Evolutionary conservation across 2,888 invertebrate species (phyloP), one percentile per base, ranked within the genome.

Genomic region (Dyspetes luteomarginatus): DNA sequence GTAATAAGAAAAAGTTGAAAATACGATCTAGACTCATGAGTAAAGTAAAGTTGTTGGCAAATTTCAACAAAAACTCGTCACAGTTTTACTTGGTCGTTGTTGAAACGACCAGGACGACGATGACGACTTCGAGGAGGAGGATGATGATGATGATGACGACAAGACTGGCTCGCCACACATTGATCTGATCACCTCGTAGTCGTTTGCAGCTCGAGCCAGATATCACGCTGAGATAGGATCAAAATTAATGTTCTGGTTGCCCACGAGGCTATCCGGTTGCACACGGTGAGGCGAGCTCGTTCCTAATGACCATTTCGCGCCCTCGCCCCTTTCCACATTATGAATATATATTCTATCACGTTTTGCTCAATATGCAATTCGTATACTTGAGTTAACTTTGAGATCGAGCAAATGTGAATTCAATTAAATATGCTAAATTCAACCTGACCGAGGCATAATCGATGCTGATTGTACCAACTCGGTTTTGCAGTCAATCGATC

Each of bases 401-500:
- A 58, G 56, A 65, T 58, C 28, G 48, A 50, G 58, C 30, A 45
- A 65, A 77, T 77, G 56, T 43, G 65, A 76, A 76, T 76, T 69
- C 76, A 69, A 76, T 81, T 73, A 50, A 73, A 56, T 76, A 74
- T 77, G 68, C 64, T 64, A 73, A 77, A 68, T 77, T 69, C 28
- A 48, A 60, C 24, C 26, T n/a, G 43, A 55, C 36, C 43, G 48
- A 69, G 22, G 69, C 45, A 48, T 71, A 62, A 62, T 62, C 48
- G 41, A 60, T 28, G 56, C 72, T 41, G 76, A 76, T 67, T 48
- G 45, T 52, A 67, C n/a, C n/a, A 36, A 81, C 62, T 36, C 68
- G 36, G 64, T 68, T 68, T 48, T 56, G 45, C 48, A 68, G 67
- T 62, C 62, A 68, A 81, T 73, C 62, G 30, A 19, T n/a, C n/a